These are phyloP conservation scores for Glomeris marginata DNA, from an alignment of 2,888 invertebrate genomes.

Conservation along the genomic window DNA sequence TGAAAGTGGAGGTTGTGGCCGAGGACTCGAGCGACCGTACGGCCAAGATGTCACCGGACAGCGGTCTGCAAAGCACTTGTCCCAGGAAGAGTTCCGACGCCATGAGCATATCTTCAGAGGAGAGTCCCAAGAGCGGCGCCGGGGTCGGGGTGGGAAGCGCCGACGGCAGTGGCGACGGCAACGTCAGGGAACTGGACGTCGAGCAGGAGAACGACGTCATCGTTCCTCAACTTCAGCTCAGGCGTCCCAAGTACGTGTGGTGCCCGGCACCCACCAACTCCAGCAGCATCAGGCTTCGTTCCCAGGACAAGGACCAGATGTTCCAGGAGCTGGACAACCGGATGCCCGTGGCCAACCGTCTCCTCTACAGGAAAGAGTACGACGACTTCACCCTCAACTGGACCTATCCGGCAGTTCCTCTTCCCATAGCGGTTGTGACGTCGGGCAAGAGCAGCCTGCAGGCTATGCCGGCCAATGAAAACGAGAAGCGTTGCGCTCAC, in stretches of 20 bases:
- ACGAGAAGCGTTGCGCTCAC: constrained; percentile 2
- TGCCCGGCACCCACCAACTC: constrained; percentile 8
- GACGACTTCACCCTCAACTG: constrained; percentile 12
- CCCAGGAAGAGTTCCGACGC: constrained; percentile 14
- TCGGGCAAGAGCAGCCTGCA: constrained; percentile 14
- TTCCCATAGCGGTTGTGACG: constrained; percentile 14
- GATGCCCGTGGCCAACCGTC: too few relatives aligned
- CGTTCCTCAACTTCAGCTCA: constrained; percentile 13
- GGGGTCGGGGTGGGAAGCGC: constrained; percentile 1
- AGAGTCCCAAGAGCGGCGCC: constrained; percentile 9
- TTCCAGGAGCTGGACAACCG: constrained; percentile 7
- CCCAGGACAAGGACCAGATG: constrained; percentile 2
- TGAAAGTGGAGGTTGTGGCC: neutral
- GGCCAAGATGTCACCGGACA: constrained; percentile 6
- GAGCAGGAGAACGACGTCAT: constrained; percentile 10
- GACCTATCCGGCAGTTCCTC: constrained; percentile 14
- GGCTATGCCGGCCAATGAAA: constrained; percentile 5
- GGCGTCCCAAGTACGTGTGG: constrained; percentile 12
- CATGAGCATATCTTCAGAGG: constrained; percentile 16
- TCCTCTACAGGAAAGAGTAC: too few relatives aligned
- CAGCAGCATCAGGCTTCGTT: neutral
- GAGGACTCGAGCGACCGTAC: constrained; percentile 8
- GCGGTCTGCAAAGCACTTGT: constrained; percentile 1
- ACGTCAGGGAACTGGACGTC: constrained; percentile 2
- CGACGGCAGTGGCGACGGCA: too few relatives aligned